phyloP scores from a whole-genome alignment of 2,113 vertebrate genomes.

The Rousettus leschenaultii region DNA sequence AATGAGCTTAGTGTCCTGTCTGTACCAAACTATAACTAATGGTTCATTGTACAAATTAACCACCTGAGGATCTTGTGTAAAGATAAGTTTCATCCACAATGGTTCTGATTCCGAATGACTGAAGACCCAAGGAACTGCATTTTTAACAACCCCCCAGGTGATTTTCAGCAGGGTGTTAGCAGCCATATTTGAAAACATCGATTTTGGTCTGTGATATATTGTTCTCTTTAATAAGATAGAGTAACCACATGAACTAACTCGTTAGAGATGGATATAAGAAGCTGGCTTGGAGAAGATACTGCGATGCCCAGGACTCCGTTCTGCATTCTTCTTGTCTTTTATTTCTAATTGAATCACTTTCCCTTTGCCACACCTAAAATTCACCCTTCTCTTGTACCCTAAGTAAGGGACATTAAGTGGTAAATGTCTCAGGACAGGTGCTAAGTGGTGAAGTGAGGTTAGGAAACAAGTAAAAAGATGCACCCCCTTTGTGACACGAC shows the following conservation, averaged over 20 bases:
- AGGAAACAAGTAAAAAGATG: background rate
- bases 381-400: background rate
- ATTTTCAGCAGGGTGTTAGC: background rate
- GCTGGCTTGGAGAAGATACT: background rate
- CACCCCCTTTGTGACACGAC: background rate
- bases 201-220: background rate
- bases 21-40: background rate
- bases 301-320: background rate
- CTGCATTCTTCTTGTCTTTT: background rate
- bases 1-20: background rate
- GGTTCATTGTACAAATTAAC: background rate
- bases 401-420: background rate
- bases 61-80: background rate
- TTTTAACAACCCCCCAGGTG: background rate
- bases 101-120: background rate
- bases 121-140: background rate
- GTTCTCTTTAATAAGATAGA: background rate
- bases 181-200: background rate
- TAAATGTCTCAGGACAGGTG: background rate
- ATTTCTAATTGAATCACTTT: background rate
- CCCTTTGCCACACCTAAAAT: background rate
- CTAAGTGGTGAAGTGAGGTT: background rate
- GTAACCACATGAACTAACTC: background rate
- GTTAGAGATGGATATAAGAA: background rate
- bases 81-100: background rate